Conservation (phyloP, 2,797 vertebrate genomes). For the Valencia hispanica region DNA sequence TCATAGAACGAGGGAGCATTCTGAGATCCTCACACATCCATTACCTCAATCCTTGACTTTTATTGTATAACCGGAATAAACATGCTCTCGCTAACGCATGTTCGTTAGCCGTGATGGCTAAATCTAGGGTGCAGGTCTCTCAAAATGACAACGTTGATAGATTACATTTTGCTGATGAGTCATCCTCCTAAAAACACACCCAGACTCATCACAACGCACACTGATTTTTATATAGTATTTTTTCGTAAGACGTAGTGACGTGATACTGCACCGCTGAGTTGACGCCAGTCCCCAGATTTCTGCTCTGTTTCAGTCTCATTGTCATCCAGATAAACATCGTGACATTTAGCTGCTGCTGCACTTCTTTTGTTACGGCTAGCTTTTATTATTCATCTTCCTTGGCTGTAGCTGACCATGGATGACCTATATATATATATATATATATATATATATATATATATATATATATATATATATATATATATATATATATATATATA, state of each 20-base stretch:
- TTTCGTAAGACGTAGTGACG: background rate
- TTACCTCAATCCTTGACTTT: background rate
- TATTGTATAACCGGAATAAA: background rate
- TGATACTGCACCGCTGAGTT: slow-evolving; percentile 36
- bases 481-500: slow-evolving; percentile 40
- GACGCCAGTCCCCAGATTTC: slow-evolving; percentile 54
- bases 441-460: slow-evolving; percentile 56
- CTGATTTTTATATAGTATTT: slow-evolving; percentile 16
- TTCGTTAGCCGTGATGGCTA: background rate
- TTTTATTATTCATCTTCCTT: slow-evolving; percentile 55
- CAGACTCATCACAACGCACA: slow-evolving; percentile 21
- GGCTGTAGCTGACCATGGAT: slow-evolving; percentile 74
- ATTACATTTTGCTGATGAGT: slow-evolving; percentile 60
- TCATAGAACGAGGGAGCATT: slow-evolving; percentile 6
- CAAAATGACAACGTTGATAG: slow-evolving; percentile 38
- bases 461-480: slow-evolving; percentile 42
- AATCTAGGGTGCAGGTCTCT: slow-evolving; percentile 17
- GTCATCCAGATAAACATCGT: slow-evolving; percentile 70
- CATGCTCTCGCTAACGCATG: background rate
- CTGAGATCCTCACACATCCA: background rate
- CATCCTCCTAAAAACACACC: slow-evolving; percentile 42
- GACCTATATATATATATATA: slow-evolving; percentile 43
- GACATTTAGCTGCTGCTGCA: slow-evolving; percentile 80
- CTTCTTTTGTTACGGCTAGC: slow-evolving; percentile 78
- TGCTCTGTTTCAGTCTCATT: slow-evolving; percentile 60